phyloP scores from a whole-genome alignment of 2,113 vertebrate species.

The Malurus melanocephalus region DNA sequence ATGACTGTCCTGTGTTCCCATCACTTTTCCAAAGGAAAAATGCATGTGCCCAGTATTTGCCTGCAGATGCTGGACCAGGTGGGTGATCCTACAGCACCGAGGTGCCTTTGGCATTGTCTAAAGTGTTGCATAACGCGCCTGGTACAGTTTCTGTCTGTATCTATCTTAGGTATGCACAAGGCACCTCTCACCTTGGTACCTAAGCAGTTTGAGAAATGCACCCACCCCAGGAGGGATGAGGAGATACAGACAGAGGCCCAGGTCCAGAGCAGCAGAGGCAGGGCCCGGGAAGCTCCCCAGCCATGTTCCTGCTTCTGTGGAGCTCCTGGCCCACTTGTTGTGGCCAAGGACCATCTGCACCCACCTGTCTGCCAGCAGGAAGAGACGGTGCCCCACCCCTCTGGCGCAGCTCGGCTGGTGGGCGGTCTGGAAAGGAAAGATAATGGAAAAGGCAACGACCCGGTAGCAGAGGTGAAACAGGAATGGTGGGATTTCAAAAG shows the following conservation, averaged over 20 bases:
- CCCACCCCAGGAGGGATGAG: constrained; percentile 58
- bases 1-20: constrained; percentile 34
- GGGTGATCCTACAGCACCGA: constrained; percentile 38
- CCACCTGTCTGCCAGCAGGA: constrained; percentile 56
- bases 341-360: constrained; percentile 60
- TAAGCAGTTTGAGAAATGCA: constrained; percentile 64
- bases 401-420: constrained; percentile 55
- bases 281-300: constrained; percentile 49
- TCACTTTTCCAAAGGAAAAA: constrained; percentile 43
- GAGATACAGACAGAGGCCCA: constrained; percentile 60
- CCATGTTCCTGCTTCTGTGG: constrained; percentile 43
- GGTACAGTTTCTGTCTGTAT: constrained; percentile 70
- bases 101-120: constrained; percentile 42
- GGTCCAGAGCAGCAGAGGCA: constrained; percentile 59
- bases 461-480: constrained; percentile 68
- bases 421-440: constrained; percentile 54
- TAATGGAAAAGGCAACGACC: constrained; percentile 64
- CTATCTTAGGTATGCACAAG: constrained; percentile 68
- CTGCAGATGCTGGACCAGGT: constrained; percentile 57
- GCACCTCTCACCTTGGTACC: constrained; percentile 60
- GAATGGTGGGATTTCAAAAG: constrained; percentile 69
- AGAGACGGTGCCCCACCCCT: constrained; percentile 54
- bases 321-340: constrained; percentile 58
- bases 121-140: constrained; percentile 51
- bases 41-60: constrained; percentile 23